Percentiles rank a stretch among this genome's conserved stretches.
phyloP scores from a whole-genome alignment of 2,797 vertebrate genomes.

The Paedocypris micromegethes region DNA sequence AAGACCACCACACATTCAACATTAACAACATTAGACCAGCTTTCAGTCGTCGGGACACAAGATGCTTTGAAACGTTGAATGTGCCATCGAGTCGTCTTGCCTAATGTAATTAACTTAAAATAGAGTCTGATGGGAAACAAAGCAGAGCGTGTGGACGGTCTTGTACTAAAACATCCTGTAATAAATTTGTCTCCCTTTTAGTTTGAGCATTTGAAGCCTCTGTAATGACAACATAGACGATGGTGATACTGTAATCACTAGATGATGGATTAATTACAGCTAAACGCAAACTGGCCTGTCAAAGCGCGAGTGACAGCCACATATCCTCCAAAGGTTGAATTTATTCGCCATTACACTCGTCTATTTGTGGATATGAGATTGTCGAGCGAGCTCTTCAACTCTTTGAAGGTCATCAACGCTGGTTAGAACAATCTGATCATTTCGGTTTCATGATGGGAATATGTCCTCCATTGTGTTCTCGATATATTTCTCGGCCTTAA shows the following conservation, averaged over 20 bases:
- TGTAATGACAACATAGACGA: background rate
- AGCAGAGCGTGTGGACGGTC: background rate
- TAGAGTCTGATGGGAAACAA: no score
- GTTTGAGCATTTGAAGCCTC: background rate
- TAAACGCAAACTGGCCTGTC: conserved; percentile 19
- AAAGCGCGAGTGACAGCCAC: conserved; percentile 7
- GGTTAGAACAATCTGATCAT: no score
- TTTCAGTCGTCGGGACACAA: background rate
- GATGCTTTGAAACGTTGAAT: conserved; percentile 16
- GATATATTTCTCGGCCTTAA: no score
- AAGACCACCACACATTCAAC: conserved; percentile 7
- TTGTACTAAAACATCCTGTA: background rate
- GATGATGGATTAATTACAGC: conserved; percentile 20
- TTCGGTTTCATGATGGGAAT: no score
- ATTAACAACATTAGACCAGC: conserved; percentile 10
- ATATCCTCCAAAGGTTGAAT: conserved; percentile 4
- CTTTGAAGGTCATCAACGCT: conserved; percentile 24
- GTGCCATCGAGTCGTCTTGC: conserved; percentile 8
- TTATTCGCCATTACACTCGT: conserved; percentile 52
- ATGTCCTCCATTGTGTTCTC: no score
- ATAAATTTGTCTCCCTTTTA: background rate
- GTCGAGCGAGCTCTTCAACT: conserved; percentile 48
- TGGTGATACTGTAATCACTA: conserved; percentile 14
- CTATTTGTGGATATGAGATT: conserved; percentile 30
- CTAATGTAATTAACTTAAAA: background rate